Percentiles rank a stretch among this genome's conserved stretches.
These are phyloP conservation scores for Merodon equestris DNA, from an alignment of 2,888 invertebrate species.

Conservation along the genomic window DNA sequence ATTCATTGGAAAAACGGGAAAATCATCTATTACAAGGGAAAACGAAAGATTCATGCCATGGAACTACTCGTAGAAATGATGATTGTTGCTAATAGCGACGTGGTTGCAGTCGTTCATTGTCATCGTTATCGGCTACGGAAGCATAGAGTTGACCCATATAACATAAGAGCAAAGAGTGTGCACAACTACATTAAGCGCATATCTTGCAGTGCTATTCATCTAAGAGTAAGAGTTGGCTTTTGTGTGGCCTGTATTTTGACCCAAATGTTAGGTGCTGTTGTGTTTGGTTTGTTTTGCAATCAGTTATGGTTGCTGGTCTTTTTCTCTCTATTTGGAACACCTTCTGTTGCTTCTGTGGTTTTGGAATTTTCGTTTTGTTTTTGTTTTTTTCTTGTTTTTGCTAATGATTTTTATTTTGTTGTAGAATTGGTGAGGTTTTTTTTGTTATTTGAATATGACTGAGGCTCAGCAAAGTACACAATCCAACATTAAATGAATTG, in stretches of 20 bases:
- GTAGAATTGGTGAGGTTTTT: background rate
- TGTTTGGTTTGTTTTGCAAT: conserved; percentile 37
- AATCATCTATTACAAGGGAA: conserved; percentile 23
- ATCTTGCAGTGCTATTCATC: background rate
- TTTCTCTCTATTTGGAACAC: background rate
- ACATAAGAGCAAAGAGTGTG: background rate
- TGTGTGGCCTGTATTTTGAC: conserved; percentile 25
- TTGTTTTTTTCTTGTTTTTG: background rate
- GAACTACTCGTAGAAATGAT: conserved; percentile 16
- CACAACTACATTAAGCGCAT: conserved; percentile 16
- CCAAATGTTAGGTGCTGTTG: conserved; percentile 29
- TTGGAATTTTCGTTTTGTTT: no score
- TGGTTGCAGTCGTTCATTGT: no score
- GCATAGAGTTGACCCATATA: conserved; percentile 42
- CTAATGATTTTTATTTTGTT: background rate
- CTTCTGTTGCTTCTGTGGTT: background rate
- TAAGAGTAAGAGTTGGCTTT: conserved; percentile 16
- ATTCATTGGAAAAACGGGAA: conserved; percentile 30
- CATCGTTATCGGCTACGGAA: conserved; percentile 8
- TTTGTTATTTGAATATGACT: no score
- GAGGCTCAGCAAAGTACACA: no score
- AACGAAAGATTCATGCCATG: background rate
- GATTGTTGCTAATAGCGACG: conserved; percentile 2
- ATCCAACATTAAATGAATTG: no score
- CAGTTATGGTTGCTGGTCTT: conserved; percentile 32